Base-by-base conservation (phyloP, 2,888 invertebrate species). In the Phaedon cochleariae region DNA sequence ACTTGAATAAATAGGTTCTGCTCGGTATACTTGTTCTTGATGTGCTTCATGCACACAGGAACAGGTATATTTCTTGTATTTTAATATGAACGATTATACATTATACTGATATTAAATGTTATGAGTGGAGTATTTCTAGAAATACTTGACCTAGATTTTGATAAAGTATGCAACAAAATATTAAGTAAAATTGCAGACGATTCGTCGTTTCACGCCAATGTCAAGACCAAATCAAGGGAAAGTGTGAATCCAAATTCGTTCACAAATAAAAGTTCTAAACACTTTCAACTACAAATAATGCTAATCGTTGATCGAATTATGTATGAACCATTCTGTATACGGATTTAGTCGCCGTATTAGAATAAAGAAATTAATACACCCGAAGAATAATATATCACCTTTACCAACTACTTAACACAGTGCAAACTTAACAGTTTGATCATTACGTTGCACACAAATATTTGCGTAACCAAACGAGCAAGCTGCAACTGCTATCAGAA, bases 181-280 rank as follows among this genome's bases (percentile, higher is more conserved):
- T 15, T 41, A 41, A 10, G 6, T 34, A 10, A 10, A 5, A 34
- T 9, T 7, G 31, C 31, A 34, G 41, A 41, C 41, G 41, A 15
- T 41, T n/a, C 55, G 37, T 10, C 34, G 37, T 54, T 54, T 21
- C 34, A 12, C 21, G 37, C 21, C 55, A 55, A 55, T 55, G 55
- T 55, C 55, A 55, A 41, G 55, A 55, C 12, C 55, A 21, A 21
- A 41, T 6, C n/a, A 41, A 41, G 55, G 21, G 55, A 55, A 55
- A 55, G 55, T 21, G 22, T 21, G 17, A n/a, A 53, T 41, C 21
- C 34, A 34, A 55, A 55, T 21, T 21, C 41, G 10, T 9, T 9
- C 26, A 3, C 6, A 26, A 3, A 3, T 34, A 34, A 34, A 34
- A 34, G 31, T 34, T 2, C 6, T 34, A 34, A 34, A 26, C 26